Evolutionary conservation across 2,797 vertebrate genomes (phyloP).

Genomic region (Oreochromis grahami): DNA sequence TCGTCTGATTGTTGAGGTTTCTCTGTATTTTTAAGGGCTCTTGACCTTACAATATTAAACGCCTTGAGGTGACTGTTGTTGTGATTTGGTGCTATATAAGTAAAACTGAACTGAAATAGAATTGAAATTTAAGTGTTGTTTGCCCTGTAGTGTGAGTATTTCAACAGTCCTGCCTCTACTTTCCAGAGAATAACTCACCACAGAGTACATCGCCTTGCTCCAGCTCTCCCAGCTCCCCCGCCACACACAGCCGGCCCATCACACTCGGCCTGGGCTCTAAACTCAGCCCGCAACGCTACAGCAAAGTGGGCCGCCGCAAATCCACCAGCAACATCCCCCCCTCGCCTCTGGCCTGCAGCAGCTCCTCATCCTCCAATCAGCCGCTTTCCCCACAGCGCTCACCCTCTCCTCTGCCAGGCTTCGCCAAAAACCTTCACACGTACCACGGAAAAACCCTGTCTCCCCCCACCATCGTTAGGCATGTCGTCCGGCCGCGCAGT

Average conservation of each 20-base stretch:
- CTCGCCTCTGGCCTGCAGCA: conserved; percentile 85
- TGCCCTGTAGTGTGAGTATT: background rate
- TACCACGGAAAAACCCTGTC: conserved; percentile 87
- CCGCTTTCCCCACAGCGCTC: conserved; percentile 88
- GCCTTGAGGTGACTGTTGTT: background rate
- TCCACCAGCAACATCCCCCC: conserved; percentile 98
- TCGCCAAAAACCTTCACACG: conserved; percentile 81
- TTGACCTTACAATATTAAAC: background rate
- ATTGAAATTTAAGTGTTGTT: background rate
- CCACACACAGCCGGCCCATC: conserved; percentile 90
- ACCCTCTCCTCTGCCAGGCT: conserved; percentile 82
- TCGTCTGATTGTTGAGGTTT: background rate
- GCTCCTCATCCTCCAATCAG: conserved; percentile 85
- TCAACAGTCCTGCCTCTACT: background rate
- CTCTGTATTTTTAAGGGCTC: background rate
- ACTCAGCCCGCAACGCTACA: conserved; percentile 83
- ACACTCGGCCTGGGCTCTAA: conserved; percentile 91
- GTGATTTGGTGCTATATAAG: background rate
- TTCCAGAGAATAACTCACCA: conserved; percentile 82
- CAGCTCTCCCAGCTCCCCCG: conserved; percentile 90
- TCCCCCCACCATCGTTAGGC: conserved; percentile 84
- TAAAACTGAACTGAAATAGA: background rate
- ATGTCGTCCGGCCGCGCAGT: conserved; percentile 81
- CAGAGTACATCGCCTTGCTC: conserved; percentile 90
- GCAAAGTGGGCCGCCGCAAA: conserved; percentile 89